These are phyloP conservation scores for Diploscapter pachys DNA, from an alignment of 1,140 invertebrate species.

Conservation along the genomic window DNA sequence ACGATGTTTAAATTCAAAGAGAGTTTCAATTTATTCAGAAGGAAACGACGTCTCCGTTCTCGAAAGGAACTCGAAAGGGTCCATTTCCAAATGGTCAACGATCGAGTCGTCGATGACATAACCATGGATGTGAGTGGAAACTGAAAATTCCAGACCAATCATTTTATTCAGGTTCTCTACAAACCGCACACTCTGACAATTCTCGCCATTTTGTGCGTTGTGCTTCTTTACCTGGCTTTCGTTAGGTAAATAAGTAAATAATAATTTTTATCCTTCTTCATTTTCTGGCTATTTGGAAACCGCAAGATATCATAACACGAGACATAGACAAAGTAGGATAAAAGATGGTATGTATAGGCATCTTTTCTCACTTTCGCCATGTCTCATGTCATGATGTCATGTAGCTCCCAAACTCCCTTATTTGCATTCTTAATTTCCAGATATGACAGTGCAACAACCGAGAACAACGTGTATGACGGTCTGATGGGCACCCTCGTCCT, in stretches of 20 bases:
- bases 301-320: too few species aligned
- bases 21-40: background rate
- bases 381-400: too few species aligned
- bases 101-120: slow-evolving; percentile 91
- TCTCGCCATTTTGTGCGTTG: slow-evolving; percentile 67
- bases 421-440: too few species aligned
- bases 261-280: slow-evolving; percentile 4
- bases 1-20: background rate
- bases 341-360: background rate
- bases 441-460: slow-evolving; percentile 44
- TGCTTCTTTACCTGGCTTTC: slow-evolving; percentile 38
- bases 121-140: slow-evolving; percentile 71
- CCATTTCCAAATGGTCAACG: slow-evolving; percentile 65
- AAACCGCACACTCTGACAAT: slow-evolving; percentile 93
- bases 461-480: slow-evolving; percentile 88
- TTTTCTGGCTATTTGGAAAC: background rate
- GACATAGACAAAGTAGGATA: too few species aligned
- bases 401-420: too few species aligned
- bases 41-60: background rate
- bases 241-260: slow-evolving; percentile 23
- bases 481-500: slow-evolving; percentile 87
- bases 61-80: slow-evolving; percentile 26
- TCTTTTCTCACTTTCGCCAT: background rate
- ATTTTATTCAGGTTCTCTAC: slow-evolving; percentile 72
- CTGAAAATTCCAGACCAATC: too few species aligned